These are phyloP conservation scores for Falco naumanni DNA, from an alignment of 2,797 vertebrate genomes.

Conservation along the genomic window DNA sequence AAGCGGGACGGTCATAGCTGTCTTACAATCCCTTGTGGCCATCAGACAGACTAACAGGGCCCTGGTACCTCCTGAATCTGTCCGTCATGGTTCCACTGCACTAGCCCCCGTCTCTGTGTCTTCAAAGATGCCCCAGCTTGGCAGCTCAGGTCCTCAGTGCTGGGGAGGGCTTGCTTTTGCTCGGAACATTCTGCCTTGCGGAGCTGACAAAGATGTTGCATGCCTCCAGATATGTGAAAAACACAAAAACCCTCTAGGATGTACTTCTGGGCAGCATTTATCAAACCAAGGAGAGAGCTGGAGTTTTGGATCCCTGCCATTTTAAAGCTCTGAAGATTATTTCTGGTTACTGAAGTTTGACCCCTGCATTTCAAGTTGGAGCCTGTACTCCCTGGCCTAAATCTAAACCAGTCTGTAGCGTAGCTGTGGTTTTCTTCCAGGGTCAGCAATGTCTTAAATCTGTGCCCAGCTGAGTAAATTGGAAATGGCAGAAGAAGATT, in stretches of 20 bases:
- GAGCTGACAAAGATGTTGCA: background rate
- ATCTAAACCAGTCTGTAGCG: slow-evolving; percentile 32
- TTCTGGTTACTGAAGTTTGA: slow-evolving; percentile 55
- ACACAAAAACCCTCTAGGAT: background rate
- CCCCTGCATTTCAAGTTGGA: slow-evolving; percentile 34
- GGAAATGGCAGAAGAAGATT: slow-evolving; percentile 58
- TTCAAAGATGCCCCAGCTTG: background rate
- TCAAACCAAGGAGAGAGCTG: slow-evolving; percentile 3
- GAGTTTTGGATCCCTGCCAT: slow-evolving; percentile 43
- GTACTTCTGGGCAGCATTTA: background rate
- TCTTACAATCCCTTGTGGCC: background rate
- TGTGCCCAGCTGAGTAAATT: slow-evolving; percentile 45
- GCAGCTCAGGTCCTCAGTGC: background rate
- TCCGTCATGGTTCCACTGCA: background rate
- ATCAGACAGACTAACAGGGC: rapidly evolving
- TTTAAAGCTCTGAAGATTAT: slow-evolving; percentile 40
- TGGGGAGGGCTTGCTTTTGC: background rate
- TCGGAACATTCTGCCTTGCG: background rate
- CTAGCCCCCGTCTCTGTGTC: background rate
- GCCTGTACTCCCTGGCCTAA: slow-evolving; percentile 30
- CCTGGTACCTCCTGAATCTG: background rate
- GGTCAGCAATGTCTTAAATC: slow-evolving; percentile 66
- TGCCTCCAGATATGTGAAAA: background rate
- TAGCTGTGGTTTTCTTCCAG: slow-evolving; percentile 48
- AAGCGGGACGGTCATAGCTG: rapidly evolving